Conservation (phyloP, 1,140 invertebrate species). For the Halyomorpha halys region DNA sequence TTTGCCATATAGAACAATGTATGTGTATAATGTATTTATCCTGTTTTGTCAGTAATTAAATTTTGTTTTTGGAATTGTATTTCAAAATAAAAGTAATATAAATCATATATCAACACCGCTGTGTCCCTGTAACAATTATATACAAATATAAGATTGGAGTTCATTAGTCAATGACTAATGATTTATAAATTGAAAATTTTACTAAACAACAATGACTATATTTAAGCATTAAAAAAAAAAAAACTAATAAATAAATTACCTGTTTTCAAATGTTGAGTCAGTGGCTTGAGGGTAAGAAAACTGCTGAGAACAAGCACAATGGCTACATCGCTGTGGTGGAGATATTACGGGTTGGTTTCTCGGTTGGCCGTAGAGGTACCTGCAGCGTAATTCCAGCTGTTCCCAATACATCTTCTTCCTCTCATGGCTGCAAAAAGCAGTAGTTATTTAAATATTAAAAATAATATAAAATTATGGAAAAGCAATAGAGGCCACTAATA, state of each 20-base stretch:
- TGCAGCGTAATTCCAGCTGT: conserved; percentile 69
- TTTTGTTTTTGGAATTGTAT: too few relatives aligned
- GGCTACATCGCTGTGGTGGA: conserved; percentile 37
- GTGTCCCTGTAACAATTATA: too few relatives aligned
- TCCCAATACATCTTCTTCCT: conserved; percentile 91
- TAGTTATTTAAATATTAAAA: not conserved
- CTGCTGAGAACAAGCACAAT: conserved; percentile 62
- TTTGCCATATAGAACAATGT: too few relatives aligned
- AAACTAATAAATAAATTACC: conserved; percentile 32
- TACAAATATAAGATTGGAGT: too few relatives aligned
- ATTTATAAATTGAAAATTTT: too few relatives aligned
- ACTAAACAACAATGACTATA: too few relatives aligned
- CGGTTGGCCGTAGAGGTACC: conserved; percentile 58
- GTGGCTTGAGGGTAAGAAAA: conserved; percentile 47
- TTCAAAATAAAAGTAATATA: too few relatives aligned
- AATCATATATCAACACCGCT: too few relatives aligned
- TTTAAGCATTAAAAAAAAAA: too few relatives aligned
- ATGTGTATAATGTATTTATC: too few relatives aligned
- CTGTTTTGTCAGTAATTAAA: too few relatives aligned
- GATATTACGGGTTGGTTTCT: conserved; percentile 37
- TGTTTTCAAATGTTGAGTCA: conserved; percentile 38
- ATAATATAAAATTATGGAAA: conserved; percentile 3
- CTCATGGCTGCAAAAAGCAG: conserved; percentile 55
- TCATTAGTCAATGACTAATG: too few relatives aligned
- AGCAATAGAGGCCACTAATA: not conserved